Base-by-base conservation (phyloP, 2,888 invertebrate genomes). In the Lithophane semibrunnea region DNA sequence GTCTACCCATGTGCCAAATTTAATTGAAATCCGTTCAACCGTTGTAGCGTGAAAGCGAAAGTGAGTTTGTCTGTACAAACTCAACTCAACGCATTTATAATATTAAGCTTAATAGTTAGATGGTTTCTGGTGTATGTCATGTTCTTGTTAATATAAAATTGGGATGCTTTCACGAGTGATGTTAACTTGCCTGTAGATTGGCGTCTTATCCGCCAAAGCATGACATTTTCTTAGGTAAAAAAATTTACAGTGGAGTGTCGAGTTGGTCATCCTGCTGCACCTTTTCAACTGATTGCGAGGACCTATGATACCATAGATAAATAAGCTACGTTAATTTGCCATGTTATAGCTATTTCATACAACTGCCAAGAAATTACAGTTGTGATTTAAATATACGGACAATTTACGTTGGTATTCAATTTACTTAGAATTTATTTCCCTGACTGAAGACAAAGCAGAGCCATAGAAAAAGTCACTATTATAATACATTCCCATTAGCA, bases 401-500 rank as follows among this genome's bases (percentile, higher is more conserved):
- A 29, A 49, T 52, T 37, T 68, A 10, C 7, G 10, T 37, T n/a
- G 9, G 3, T 68, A 37, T 10, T 68, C 16, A 52, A 13, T 29
- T 49, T 16, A 1, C 0, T 58, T 13, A 24, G 16, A 29, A 60
- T 18, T 29, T 42, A 54, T 68, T 10, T 18, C 16, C 16, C 16
- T 18, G 54, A n/a, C 13, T 67, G 52, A n/a, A 9, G 21, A n/a
- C n/a, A 18, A 78, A 52, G 37, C n/a, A 18, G 80, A 52, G 37
- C 21, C 52, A 18, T 10, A 29, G 16, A 52, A 47, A 56, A 16
- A 79, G 12, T 49, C 12, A 58, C n/a, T 29, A 18, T 29, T 74
- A 49, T n/a, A 66, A 74, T 49, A 81, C 81, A 75, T 81, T 74
- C 60, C 37, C 47, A 66, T 66, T 74, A 79, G n/a, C 65, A 74